A percentile compares a stretch with the other conserved stretches of the same genome.
Conservation (phyloP, 2,113 vertebrate species). For the Gavialis gangeticus region DNA sequence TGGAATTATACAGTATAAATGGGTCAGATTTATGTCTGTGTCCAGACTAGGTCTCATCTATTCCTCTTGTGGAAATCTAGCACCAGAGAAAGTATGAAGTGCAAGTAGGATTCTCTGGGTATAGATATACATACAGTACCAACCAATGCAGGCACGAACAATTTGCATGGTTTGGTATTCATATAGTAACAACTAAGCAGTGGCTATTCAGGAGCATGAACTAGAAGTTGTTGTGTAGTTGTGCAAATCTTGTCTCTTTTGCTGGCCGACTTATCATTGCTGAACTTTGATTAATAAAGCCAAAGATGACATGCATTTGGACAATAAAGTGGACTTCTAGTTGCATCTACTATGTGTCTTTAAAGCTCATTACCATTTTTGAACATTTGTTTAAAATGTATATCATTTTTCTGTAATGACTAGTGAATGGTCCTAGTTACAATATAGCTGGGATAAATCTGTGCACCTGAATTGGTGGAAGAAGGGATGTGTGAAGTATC, state of each 20-base stretch:
- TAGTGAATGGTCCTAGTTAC: not conserved
- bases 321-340: not conserved
- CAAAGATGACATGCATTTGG: not conserved
- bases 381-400: not conserved
- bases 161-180: not conserved
- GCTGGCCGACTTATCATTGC: not conserved
- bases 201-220: fast-evolving
- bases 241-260: not conserved
- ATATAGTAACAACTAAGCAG: fast-evolving
- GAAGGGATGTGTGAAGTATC: not conserved
- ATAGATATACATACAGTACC: not conserved
- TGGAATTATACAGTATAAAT: not conserved
- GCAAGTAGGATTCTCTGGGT: not conserved
- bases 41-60: not conserved
- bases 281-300: not conserved
- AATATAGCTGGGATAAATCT: not conserved
- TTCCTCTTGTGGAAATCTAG: not conserved
- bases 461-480: not conserved
- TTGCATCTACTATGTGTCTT: not conserved
- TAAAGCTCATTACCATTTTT: not conserved
- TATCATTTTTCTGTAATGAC: not conserved
- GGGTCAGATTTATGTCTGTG: fast-evolving
- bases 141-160: too few relatives aligned
- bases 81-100: too few relatives aligned
- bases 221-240: not conserved